Evolutionary conservation across 64 coral and sea anemone species (phyloP).

Genomic region (Cladopsammia gracilis): DNA sequence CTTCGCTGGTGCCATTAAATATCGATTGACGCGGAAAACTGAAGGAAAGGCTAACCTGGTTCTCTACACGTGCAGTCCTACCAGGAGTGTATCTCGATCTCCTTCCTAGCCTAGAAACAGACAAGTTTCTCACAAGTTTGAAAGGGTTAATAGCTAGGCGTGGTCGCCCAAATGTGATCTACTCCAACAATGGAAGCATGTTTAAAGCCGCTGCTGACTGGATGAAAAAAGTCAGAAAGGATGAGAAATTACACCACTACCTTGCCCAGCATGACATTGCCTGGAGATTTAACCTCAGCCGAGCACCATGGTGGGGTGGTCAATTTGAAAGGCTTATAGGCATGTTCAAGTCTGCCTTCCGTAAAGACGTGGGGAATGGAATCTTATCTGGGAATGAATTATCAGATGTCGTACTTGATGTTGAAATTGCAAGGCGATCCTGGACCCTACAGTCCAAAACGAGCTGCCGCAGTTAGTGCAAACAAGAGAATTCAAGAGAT

Average conservation of each 20-base stretch:
- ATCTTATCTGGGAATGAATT: no score
- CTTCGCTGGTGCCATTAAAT: constrained; percentile 14
- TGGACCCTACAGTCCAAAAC: no score
- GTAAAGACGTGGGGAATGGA: not conserved
- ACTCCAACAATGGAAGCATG: not conserved
- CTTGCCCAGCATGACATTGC: not conserved
- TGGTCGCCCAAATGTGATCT: not conserved
- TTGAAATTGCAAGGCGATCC: no score
- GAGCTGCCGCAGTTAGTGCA: no score
- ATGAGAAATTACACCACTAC: not conserved
- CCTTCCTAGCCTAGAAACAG: not conserved
- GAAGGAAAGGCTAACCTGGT: constrained; percentile 3
- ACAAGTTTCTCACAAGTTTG: constrained; percentile 9
- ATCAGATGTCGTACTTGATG: no score
- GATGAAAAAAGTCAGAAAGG: not conserved
- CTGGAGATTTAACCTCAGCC: constrained; percentile 16
- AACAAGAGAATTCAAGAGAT: no score
- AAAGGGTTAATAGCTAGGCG: constrained; percentile 8
- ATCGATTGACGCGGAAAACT: not conserved
- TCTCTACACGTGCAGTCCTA: not conserved
- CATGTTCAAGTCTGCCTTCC: constrained; percentile 29
- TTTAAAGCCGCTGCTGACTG: not conserved
- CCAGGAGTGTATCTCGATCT: constrained; percentile 37
- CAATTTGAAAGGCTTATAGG: constrained; percentile 13
- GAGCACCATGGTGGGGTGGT: not conserved